A percentile compares a stretch with the other conserved stretches of the same genome.
Evolutionary conservation across 2,797 vertebrate genomes (phyloP).

Genomic region (Acanthurus leucopareius): DNA sequence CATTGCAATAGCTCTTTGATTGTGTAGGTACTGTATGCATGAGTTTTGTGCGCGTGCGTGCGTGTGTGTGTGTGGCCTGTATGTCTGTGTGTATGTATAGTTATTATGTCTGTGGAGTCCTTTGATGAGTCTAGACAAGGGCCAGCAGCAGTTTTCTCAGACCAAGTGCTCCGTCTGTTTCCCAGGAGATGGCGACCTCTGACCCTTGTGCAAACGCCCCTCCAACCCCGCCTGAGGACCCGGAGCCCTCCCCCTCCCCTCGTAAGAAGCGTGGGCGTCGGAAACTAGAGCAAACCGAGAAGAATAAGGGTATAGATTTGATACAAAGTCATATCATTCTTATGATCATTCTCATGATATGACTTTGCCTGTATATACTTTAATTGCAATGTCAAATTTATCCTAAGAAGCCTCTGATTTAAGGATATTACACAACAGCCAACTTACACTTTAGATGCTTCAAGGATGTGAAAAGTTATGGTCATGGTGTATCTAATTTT

Average conservation of each 20-base stretch:
- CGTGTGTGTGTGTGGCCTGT: conserved; percentile 1
- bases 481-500: background rate
- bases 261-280: conserved; percentile 84
- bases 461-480: conserved; percentile 5
- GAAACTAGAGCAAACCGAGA: conserved; percentile 81
- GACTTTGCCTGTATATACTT: conserved; percentile 9
- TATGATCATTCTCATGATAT: background rate
- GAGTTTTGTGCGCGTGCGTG: conserved; percentile 43
- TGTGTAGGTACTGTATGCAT: conserved; percentile 33
- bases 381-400: background rate
- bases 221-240: conserved; percentile 82
- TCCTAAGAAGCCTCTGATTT: background rate
- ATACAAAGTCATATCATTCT: conserved; percentile 29
- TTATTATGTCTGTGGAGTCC: conserved; percentile 51
- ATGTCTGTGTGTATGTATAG: conserved; percentile 33
- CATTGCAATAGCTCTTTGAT: conserved; percentile 53
- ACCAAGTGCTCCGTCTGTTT: conserved; percentile 73
- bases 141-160: conserved; percentile 64
- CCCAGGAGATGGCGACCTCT: conserved; percentile 82
- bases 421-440: background rate
- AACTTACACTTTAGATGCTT: conserved; percentile 6
- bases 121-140: conserved; percentile 63
- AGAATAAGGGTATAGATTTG: conserved; percentile 76
- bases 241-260: conserved; percentile 78
- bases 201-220: conserved; percentile 82